These are phyloP conservation scores for Neotoxoptera formosana DNA, from an alignment of 1,140 invertebrate genomes.

Conservation along the genomic window DNA sequence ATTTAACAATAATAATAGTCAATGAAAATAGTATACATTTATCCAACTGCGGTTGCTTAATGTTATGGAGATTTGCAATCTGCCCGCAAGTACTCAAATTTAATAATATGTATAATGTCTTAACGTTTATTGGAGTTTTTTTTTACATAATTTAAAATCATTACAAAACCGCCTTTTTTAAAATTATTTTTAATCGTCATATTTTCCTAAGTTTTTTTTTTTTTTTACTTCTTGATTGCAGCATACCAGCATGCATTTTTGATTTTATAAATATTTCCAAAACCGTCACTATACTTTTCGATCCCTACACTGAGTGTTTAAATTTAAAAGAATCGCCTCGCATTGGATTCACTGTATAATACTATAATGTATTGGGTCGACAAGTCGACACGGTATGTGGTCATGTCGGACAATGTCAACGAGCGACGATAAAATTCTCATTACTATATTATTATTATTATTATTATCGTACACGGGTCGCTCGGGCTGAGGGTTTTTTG, in stretches of 20 bases:
- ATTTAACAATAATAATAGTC: neutral
- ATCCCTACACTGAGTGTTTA: neutral
- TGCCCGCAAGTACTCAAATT: too few species aligned
- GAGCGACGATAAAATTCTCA: neutral
- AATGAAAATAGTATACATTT: neutral
- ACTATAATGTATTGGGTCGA: neutral
- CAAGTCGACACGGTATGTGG: neutral
- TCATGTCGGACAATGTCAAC: neutral
- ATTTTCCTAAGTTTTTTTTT: too few species aligned
- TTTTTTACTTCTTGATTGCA: too few species aligned
- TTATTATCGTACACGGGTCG: neutral
- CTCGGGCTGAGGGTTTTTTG: neutral
- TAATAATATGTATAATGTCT: too few species aligned
- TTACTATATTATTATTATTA: neutral
- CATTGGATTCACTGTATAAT: neutral
- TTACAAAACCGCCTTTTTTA: too few species aligned
- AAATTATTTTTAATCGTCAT: too few species aligned
- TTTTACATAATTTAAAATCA: neutral
- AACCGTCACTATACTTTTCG: neutral
- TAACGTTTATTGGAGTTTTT: neutral
- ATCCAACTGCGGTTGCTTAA: neutral
- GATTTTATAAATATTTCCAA: neutral
- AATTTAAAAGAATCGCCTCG: neutral
- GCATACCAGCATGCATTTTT: neutral
- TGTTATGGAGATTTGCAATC: neutral